Conservation (phyloP, 2,797 vertebrate genomes). For the Nannoperca obscura region DNA sequence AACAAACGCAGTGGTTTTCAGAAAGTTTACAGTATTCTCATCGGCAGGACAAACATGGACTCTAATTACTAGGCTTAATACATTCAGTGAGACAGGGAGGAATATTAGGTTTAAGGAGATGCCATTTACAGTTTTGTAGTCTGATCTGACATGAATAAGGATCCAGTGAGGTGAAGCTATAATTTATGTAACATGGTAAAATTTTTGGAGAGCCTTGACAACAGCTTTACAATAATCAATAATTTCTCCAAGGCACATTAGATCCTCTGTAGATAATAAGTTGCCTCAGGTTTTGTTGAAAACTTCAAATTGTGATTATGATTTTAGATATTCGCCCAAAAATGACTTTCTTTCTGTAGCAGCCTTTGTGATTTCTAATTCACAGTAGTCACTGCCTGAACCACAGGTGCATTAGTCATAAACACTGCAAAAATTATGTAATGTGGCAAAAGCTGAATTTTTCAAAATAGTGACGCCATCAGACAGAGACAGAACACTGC, state of each 20-base stretch:
- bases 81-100: background rate
- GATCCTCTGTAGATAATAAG: background rate
- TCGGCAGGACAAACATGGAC: too few species aligned
- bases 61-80: background rate
- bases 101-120: background rate
- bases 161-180: background rate
- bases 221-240: too few species aligned
- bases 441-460: constrained; percentile 30
- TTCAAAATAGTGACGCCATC: constrained; percentile 19
- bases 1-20: background rate
- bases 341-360: constrained; percentile 13
- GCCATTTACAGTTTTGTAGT: background rate
- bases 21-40: background rate
- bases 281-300: background rate
- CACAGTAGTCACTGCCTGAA: constrained; percentile 25
- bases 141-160: background rate
- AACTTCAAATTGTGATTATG: constrained; percentile 10
- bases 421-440: constrained; percentile 53
- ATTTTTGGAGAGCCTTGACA: background rate
- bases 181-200: background rate
- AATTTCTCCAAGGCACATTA: background rate
- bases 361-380: constrained; percentile 17
- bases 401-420: constrained; percentile 48
- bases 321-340: background rate
- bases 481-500: constrained; percentile 4